Conservation (phyloP, 2,797 vertebrate genomes). For the Phylloscopus collybita region DNA sequence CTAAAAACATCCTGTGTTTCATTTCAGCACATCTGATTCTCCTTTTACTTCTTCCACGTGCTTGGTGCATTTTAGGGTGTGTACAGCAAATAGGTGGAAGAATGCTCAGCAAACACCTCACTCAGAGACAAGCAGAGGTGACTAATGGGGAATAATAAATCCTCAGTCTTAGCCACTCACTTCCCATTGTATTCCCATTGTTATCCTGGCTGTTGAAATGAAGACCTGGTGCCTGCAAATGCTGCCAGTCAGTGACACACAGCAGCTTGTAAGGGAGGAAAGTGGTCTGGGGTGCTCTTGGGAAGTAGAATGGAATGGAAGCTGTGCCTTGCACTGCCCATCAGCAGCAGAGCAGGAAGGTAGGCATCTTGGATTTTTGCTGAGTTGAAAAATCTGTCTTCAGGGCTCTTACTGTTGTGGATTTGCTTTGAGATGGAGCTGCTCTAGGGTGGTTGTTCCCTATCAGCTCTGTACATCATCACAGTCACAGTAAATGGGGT, state of each 20-base stretch:
- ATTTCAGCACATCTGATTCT: neutral
- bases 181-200: neutral
- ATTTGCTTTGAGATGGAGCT: neutral
- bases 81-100: neutral
- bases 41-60: neutral
- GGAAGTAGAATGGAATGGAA: neutral
- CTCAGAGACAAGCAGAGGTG: neutral
- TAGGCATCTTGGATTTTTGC: neutral
- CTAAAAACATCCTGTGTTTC: neutral
- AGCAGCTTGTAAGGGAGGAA: neutral
- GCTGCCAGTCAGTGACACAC: neutral
- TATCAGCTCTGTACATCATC: neutral
- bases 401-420: neutral
- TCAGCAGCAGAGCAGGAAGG: neutral
- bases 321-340: neutral
- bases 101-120: neutral
- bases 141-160: neutral
- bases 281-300: neutral
- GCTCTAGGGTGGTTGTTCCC: neutral
- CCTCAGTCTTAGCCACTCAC: neutral
- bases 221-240: neutral
- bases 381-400: neutral
- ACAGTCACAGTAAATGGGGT: neutral
- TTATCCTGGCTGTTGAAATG: neutral
- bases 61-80: neutral